Evolutionary conservation across 2,888 invertebrate species (phyloP).

Genomic region (Conchocele bisecta): DNA sequence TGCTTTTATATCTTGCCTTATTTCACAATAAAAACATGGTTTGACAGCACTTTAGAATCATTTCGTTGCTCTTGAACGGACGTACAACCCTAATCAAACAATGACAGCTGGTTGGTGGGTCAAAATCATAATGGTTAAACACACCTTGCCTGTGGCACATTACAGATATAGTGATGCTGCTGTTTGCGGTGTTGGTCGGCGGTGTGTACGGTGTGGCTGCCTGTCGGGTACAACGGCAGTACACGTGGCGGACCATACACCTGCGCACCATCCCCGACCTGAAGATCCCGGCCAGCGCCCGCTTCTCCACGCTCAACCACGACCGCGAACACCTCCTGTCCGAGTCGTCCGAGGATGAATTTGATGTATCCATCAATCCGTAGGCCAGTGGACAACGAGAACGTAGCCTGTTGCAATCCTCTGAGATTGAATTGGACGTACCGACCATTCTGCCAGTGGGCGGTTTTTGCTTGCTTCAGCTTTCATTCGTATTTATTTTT

Average conservation of each 20-base stretch:
- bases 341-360: constrained; percentile 19
- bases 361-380: too few relatives aligned
- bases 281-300: neutral
- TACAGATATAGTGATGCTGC: constrained; percentile 71
- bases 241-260: constrained; percentile 10
- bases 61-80: neutral
- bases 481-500: too few relatives aligned
- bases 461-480: too few relatives aligned
- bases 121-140: neutral
- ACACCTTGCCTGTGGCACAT: constrained; percentile 12
- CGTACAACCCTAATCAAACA: too few relatives aligned
- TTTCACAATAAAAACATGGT: too few relatives aligned
- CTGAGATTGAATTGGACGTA: too few relatives aligned
- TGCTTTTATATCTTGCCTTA: too few relatives aligned
- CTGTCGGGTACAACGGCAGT: constrained; percentile 56
- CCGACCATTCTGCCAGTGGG: too few relatives aligned
- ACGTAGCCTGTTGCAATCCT: too few relatives aligned
- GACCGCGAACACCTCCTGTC: constrained; percentile 27
- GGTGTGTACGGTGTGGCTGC: constrained; percentile 72
- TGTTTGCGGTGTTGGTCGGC: constrained; percentile 65
- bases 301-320: constrained; percentile 6
- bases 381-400: too few relatives aligned
- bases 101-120: too few relatives aligned
- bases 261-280: neutral
- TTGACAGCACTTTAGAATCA: too few relatives aligned